Percentiles rank a stretch among this genome's conserved stretches.
phyloP scores from a whole-genome alignment of 1,140 invertebrate species.

The Pemphigus obesinymphae region DNA sequence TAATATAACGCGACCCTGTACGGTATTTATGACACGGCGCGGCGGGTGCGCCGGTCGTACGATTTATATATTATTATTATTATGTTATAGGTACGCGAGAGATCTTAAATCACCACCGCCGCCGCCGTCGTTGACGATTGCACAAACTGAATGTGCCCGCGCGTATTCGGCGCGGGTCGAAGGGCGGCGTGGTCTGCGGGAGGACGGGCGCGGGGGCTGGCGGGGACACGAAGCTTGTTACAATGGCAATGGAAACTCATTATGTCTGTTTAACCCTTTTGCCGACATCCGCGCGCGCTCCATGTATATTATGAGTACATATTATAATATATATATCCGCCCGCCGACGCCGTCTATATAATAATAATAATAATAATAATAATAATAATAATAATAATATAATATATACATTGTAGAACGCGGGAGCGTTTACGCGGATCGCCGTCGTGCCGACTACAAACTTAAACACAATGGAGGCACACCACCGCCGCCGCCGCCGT shows the following conservation, averaged over 20 bases:
- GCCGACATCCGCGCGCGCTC: not conserved
- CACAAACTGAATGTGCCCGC: not conserved
- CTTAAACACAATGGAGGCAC: not conserved
- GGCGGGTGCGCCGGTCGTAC: not conserved
- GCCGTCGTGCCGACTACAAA: not conserved
- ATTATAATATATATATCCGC: not conserved
- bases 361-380: too few species aligned
- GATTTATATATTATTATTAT: not conserved
- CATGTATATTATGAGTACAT: not conserved
- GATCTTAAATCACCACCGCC: not conserved
- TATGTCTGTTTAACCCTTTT: conserved; percentile 21
- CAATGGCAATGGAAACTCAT: conserved; percentile 29
- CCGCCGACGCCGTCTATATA: too few species aligned
- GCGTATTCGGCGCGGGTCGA: not conserved
- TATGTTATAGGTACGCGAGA: not conserved
- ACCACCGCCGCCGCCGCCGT: not conserved
- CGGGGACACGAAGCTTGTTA: not conserved
- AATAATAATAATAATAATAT: not conserved
- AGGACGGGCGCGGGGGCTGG: not conserved
- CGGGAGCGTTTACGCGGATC: not conserved
- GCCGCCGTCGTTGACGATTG: not conserved
- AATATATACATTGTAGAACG: not conserved
- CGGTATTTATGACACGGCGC: not conserved
- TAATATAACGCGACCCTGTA: not conserved
- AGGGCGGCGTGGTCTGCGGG: not conserved